phyloP scores from a whole-genome alignment of 2,888 invertebrate genomes.

The Archips xylosteana region DNA sequence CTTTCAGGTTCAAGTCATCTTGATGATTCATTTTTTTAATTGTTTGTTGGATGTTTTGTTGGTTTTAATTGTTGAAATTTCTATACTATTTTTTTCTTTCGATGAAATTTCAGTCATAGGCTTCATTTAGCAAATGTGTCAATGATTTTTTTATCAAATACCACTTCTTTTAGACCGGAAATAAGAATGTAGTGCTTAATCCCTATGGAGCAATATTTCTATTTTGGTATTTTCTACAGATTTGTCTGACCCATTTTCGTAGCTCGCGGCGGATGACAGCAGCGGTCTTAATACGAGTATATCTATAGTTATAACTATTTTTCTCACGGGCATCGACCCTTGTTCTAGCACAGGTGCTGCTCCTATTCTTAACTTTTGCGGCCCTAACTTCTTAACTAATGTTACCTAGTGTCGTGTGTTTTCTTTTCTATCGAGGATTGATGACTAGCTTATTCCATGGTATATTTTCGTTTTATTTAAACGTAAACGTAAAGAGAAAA shows the following conservation, averaged over 20 bases:
- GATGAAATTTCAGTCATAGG: too few species aligned
- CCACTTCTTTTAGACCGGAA: neutral
- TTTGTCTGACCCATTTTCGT: slow-evolving; percentile 1
- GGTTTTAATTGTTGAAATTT: too few species aligned
- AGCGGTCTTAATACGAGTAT: slow-evolving; percentile 5
- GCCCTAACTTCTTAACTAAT: slow-evolving; percentile 2
- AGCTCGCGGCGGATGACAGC: slow-evolving; percentile 4
- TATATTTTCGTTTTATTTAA: neutral
- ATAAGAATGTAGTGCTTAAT: neutral
- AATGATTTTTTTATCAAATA: too few species aligned
- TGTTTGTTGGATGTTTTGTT: too few species aligned
- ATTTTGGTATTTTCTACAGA: neutral
- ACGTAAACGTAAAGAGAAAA: too few species aligned
- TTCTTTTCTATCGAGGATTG: neutral
- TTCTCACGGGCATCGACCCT: slow-evolving; percentile 25
- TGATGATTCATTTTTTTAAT: neutral
- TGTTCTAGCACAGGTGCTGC: slow-evolving; percentile 8
- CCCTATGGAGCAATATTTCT: neutral
- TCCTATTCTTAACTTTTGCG: slow-evolving; percentile 7
- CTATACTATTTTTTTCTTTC: too few species aligned
- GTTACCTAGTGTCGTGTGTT: neutral
- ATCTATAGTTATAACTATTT: slow-evolving; percentile 11
- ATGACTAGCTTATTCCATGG: neutral
- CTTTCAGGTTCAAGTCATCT: neutral
- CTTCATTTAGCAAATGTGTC: too few species aligned